Percentiles rank a stretch among this genome's conserved stretches.
Conservation (phyloP, 2,888 invertebrate genomes). For the Venusia cambrica region DNA sequence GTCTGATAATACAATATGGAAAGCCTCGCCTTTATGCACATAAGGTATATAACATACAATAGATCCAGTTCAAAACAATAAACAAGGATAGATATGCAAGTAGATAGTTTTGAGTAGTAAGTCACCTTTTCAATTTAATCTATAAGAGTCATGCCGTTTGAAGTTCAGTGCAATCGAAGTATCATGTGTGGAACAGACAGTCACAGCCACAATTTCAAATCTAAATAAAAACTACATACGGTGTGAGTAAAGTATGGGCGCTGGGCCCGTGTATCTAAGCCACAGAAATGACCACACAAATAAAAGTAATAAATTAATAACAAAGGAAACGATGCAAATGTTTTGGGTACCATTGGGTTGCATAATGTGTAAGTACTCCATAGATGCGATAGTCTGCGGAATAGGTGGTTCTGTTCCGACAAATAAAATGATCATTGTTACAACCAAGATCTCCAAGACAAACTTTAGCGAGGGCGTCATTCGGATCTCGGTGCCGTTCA, state of each 20-base stretch:
- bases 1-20: slow-evolving; percentile 59
- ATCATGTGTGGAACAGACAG: slow-evolving; percentile 49
- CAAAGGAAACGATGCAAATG: slow-evolving; percentile 61
- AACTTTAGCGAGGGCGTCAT: slow-evolving; percentile 30
- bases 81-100: slow-evolving; percentile 57
- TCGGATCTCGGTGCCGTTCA: slow-evolving; percentile 8
- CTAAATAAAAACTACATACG: slow-evolving; percentile 44
- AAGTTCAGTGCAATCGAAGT: slow-evolving; percentile 33
- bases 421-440: slow-evolving; percentile 74
- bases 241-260: slow-evolving; percentile 37
- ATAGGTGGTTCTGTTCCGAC: slow-evolving; percentile 77
- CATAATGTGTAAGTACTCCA: slow-evolving; percentile 78
- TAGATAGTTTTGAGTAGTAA: slow-evolving; percentile 87
- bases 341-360: slow-evolving; percentile 77
- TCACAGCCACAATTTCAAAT: slow-evolving; percentile 76
- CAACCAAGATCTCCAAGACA: slow-evolving; percentile 53
- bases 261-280: slow-evolving; percentile 46
- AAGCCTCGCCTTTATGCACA: slow-evolving; percentile 69
- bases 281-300: slow-evolving; percentile 36
- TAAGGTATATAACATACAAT: slow-evolving; percentile 57
- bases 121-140: slow-evolving; percentile 80
- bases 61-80: slow-evolving; percentile 49
- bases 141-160: slow-evolving; percentile 59
- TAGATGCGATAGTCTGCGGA: slow-evolving; percentile 77
- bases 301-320: slow-evolving; percentile 43